Evolutionary conservation across 2,113 vertebrate species (phyloP), one percentile per base, ranked within the genome.

Genomic region (Phaetusa simplex): DNA sequence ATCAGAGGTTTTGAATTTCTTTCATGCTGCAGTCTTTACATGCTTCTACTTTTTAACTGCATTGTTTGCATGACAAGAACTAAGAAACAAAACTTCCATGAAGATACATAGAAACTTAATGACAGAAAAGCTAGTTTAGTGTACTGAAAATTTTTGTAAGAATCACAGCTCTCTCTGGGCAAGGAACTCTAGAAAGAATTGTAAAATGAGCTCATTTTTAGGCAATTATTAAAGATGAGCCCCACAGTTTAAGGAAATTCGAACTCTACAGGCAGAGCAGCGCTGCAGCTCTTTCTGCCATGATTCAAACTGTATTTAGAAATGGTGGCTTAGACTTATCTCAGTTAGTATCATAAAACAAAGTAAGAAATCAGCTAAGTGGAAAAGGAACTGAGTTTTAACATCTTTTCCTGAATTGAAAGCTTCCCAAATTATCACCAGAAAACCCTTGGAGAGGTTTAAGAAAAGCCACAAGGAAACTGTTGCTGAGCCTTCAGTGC

Each of bases 391-490:
- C 55, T 42, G 43, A 87, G 40, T 91, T 96, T 92, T 83, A 49
- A 49, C 18, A 62, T 77, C 8, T 58, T 87, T 45, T 88, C 38
- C 62, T 61, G 53, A 89, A 88, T 22, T 79, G 50, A 83, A 95
- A 80, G 18, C 30, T 94, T 86, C 55, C 29, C 32, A 58, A 89
- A 58, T 86, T 87, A 79, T 64, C 42, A 52, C 71, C 64, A 86
- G 79, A 73, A 88, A 84, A 80, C 29, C 61, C 62, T 61, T 91
- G 77, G 49, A 78, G 64, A 83, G 43, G 29, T 95, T 53, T 78
- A 73, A 88, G 94, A 87, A 95, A 87, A 91, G 47, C 32, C 58
- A 80, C 42, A 95, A 83, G 84, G 45, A 93, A 95, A 85, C 65
- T 42, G 38, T 64, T 71, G 34, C 78, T 64, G 38, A 95, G 83